Evolutionary conservation across 1,140 invertebrate genomes (phyloP).

Genomic region (Brachionus paranguensis): DNA sequence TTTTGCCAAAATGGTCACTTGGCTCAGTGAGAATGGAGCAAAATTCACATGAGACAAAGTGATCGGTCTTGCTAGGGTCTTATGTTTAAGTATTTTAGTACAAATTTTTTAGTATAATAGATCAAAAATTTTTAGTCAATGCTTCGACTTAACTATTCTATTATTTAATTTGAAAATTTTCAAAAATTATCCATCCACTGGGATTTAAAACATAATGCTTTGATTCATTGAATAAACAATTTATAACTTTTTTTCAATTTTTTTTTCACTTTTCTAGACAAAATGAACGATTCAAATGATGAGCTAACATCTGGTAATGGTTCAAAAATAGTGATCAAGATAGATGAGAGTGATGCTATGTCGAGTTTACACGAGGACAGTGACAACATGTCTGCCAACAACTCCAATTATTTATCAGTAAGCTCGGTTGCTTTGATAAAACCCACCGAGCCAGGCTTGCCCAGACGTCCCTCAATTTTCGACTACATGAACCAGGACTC

Average conservation of each 20-base stretch:
- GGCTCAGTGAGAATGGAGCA: not conserved
- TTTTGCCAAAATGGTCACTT: not conserved
- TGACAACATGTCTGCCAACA: not conserved
- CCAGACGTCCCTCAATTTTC: not conserved
- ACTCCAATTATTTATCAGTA: not conserved
- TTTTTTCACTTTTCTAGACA: not conserved
- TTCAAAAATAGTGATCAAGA: not conserved
- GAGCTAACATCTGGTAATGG: not conserved
- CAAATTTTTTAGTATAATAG: not conserved
- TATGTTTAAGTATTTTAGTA: not conserved
- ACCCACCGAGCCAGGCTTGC: not conserved
- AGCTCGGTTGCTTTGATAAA: not conserved
- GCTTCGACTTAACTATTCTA: not conserved
- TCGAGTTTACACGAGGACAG: not conserved
- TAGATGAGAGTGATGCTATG: not conserved
- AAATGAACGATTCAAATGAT: not conserved
- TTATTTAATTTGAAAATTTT: not conserved
- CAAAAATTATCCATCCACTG: not conserved
- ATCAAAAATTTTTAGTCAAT: not conserved
- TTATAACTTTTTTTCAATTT: not conserved
- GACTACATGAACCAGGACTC: conserved; percentile 8
- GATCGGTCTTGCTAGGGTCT: not conserved
- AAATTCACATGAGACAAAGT: not conserved
- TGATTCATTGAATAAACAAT: not conserved
- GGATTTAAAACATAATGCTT: not conserved